Conservation (phyloP, 2,888 invertebrate genomes). For the Pemphredon lugubris region DNA sequence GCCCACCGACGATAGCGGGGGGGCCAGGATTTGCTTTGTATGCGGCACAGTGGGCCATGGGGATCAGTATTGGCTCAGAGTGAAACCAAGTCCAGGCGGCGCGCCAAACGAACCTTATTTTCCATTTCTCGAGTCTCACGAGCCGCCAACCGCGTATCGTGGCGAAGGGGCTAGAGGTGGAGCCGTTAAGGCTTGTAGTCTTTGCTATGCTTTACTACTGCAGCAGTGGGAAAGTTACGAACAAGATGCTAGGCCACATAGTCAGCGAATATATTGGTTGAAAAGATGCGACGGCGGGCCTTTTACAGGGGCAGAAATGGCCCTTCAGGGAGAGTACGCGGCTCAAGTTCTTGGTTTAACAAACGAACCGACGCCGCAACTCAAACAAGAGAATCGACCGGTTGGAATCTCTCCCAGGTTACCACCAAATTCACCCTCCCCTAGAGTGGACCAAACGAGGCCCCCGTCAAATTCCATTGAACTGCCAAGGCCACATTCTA, state of each 20-base stretch:
- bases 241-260: conserved; percentile 91
- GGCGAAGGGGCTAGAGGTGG: conserved; percentile 78
- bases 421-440: conserved; percentile 74
- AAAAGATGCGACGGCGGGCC: conserved; percentile 95
- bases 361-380: conserved; percentile 82
- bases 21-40: conserved; percentile 84
- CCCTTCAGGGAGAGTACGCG: conserved; percentile 95
- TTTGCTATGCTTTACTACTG: conserved; percentile 92
- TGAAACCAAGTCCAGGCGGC: conserved; percentile 86
- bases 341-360: conserved; percentile 92
- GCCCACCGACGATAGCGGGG: conserved; percentile 66
- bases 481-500: conserved; percentile 74
- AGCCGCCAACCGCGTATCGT: conserved; percentile 90
- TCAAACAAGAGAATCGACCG: conserved; percentile 70
- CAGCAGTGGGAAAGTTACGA: conserved; percentile 97
- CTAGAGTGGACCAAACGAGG: conserved; percentile 73
- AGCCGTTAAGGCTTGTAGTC: conserved; percentile 89
- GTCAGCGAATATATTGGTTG: conserved; percentile 95
- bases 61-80: conserved; percentile 84
- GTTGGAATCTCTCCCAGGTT: conserved; percentile 76
- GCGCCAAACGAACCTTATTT: conserved; percentile 90
- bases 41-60: conserved; percentile 88
- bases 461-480: conserved; percentile 76
- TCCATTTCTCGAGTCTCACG: conserved; percentile 95
- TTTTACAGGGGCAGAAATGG: conserved; percentile 94